phyloP scores from a whole-genome alignment of 2,113 vertebrate species.

The Okapia johnstoni region DNA sequence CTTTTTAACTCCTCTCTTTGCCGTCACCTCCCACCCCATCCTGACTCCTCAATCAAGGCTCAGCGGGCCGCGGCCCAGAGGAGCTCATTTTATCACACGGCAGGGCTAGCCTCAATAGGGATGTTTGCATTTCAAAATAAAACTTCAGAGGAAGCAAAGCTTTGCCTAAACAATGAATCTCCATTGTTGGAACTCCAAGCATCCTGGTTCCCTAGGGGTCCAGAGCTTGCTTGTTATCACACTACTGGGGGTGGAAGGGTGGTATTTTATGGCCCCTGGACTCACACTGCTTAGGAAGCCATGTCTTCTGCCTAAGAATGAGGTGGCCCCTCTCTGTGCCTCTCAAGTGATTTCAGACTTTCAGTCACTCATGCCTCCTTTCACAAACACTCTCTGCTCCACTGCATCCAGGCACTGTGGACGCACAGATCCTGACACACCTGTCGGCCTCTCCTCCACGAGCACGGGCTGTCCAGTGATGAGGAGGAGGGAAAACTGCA shows the following conservation, averaged over 20 bases:
- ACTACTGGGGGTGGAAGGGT: too few species aligned
- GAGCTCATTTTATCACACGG: not conserved
- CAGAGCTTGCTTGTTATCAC: not conserved
- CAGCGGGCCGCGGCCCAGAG: not conserved
- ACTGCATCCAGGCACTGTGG: rapidly evolving
- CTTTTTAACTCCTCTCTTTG: not conserved
- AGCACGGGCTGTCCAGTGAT: not conserved
- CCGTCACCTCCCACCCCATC: too few species aligned
- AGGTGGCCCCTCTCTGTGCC: not conserved
- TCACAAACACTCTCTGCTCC: rapidly evolving
- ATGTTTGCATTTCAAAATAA: not conserved
- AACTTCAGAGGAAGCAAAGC: not conserved
- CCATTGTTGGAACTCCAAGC: not conserved
- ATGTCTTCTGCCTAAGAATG: not conserved
- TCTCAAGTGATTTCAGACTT: not conserved
- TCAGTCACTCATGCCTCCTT: rapidly evolving
- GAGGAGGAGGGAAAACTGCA: not conserved
- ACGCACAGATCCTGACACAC: rapidly evolving
- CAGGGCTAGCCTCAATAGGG: not conserved
- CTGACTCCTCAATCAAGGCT: not conserved
- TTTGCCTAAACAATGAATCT: not conserved
- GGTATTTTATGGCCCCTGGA: not conserved
- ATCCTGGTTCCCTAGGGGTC: not conserved
- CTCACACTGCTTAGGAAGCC: not conserved
- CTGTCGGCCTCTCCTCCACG: not conserved